A percentile compares a stretch with the other conserved stretches of the same genome.
Conservation (phyloP, 2,888 invertebrate species). For the Theretra japonica region DNA sequence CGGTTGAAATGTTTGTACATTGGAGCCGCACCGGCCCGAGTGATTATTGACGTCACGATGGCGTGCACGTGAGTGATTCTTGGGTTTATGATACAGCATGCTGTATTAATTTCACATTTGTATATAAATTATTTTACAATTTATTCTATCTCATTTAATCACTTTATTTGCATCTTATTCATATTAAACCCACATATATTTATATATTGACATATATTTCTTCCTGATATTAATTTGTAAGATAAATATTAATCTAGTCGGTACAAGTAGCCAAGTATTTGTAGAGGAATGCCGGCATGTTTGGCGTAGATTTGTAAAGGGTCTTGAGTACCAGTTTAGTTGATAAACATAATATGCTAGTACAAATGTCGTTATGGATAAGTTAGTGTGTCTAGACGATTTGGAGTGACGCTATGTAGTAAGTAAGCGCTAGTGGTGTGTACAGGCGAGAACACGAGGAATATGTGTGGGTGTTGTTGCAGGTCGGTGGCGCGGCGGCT, state of each 20-base stretch:
- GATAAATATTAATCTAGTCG: not conserved
- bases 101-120: slow-evolving; percentile 11
- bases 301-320: slow-evolving; percentile 9
- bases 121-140: not conserved
- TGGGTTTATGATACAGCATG: slow-evolving; percentile 21
- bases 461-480: slow-evolving; percentile 58
- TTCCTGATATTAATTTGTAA: not conserved
- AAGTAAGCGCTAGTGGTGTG: not conserved
- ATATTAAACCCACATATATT: not conserved
- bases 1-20: not conserved
- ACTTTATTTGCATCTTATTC: slow-evolving; percentile 8
- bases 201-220: not conserved
- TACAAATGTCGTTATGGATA: not conserved
- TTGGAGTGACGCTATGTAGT: slow-evolving; percentile 6
- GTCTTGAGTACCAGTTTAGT: not conserved
- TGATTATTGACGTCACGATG: not conserved
- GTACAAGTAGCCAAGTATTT: slow-evolving; percentile 1
- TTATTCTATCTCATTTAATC: not conserved
- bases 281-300: slow-evolving; percentile 20
- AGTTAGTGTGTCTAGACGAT: slow-evolving; percentile 8
- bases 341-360: slow-evolving; percentile 2
- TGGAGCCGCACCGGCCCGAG: not conserved
- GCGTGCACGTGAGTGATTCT: not conserved
- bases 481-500: slow-evolving; percentile 95
- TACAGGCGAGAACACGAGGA: slow-evolving; percentile 9